Evolutionary conservation across 2,888 invertebrate genomes (phyloP).

Genomic region (Diaperis boleti): DNA sequence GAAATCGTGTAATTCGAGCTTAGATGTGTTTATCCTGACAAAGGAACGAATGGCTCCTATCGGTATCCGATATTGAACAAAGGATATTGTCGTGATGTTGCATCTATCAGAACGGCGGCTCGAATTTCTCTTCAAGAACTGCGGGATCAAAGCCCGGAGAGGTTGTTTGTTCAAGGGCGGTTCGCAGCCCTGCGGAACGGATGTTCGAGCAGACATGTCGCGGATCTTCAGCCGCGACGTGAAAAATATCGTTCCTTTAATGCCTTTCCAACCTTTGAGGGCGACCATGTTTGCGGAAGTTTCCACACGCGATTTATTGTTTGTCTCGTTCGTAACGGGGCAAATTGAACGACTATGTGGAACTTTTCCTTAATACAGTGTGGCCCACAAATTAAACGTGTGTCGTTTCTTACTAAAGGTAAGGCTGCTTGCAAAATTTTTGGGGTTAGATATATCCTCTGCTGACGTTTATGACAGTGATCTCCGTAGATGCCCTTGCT

Average conservation of each 20-base stretch:
- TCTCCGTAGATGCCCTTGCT: too few relatives aligned
- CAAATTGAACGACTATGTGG: too few relatives aligned
- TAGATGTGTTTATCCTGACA: constrained; percentile 41
- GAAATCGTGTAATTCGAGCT: constrained; percentile 34
- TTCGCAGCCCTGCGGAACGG: constrained; percentile 9
- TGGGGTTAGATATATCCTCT: too few relatives aligned
- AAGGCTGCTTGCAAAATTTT: too few relatives aligned
- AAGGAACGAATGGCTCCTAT: constrained; percentile 40
- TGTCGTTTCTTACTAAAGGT: too few relatives aligned
- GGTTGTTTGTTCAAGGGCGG: constrained; percentile 20
- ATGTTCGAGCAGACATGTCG: constrained; percentile 9
- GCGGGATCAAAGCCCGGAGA: constrained; percentile 33
- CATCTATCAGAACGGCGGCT: constrained; percentile 35
- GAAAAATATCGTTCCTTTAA: constrained; percentile 6
- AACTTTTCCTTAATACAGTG: too few relatives aligned
- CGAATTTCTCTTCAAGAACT: constrained; percentile 35
- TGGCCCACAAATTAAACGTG: too few relatives aligned
- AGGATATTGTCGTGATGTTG: constrained; percentile 41
- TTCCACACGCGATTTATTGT: too few relatives aligned
- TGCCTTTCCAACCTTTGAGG: too few relatives aligned
- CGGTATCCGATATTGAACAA: constrained; percentile 40
- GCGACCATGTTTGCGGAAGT: too few relatives aligned
- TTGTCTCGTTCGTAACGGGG: too few relatives aligned
- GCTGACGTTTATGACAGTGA: too few relatives aligned
- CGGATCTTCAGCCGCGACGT: background rate